Conservation (phyloP, 2,888 invertebrate species). For the Branchipolynoe longqiensis region DNA sequence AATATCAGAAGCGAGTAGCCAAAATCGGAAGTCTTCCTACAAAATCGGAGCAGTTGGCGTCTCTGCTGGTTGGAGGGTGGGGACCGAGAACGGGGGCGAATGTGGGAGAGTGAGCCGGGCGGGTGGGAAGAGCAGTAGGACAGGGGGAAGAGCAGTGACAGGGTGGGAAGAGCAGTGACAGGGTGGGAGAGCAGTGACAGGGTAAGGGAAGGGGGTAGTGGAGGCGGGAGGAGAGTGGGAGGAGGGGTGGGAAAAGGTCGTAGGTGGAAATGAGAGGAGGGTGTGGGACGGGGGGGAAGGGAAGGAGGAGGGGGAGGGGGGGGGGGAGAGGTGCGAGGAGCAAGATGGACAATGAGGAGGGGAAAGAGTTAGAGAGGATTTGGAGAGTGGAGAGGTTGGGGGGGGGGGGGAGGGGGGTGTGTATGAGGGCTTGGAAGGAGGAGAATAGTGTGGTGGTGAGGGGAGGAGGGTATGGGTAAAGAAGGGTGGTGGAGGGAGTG, state of each 20-base stretch:
- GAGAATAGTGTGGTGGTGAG: background rate
- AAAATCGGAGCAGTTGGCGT: no score
- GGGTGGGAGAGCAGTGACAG: no score
- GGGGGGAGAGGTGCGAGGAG: background rate
- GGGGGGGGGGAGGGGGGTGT: no score
- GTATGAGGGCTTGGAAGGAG: no score
- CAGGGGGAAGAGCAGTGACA: background rate
- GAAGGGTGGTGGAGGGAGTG: no score
- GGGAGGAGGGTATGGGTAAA: background rate
- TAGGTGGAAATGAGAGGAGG: background rate
- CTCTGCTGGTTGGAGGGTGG: no score
- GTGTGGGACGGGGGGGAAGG: background rate
- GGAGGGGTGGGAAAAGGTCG: background rate
- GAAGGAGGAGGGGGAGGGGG: background rate
- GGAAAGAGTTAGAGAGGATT: background rate
- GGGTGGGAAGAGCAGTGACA: no score
- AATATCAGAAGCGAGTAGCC: no score
- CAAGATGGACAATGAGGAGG: background rate
- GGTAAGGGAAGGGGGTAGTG: background rate
- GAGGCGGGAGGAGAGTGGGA: background rate
- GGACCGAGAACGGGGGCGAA: background rate
- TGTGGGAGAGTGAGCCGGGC: background rate
- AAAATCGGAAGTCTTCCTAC: no score
- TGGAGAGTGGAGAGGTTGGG: no score
- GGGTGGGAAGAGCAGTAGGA: background rate